Base-by-base conservation (phyloP, 2,113 vertebrate species). In the Pogona vitticeps region DNA sequence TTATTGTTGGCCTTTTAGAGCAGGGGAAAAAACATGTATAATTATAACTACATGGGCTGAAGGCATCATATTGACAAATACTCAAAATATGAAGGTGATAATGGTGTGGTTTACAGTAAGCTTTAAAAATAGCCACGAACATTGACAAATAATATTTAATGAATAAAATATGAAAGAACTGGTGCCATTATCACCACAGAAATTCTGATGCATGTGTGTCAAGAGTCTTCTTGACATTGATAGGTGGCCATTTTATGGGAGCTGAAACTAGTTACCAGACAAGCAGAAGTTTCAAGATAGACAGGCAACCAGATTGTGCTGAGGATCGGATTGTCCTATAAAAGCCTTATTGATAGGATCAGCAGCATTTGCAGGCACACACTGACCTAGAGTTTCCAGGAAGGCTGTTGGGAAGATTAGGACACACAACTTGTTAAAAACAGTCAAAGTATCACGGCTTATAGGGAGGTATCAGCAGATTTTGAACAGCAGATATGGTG, bases 51-150 rank as follows among this genome's bases (percentile, higher is more conserved):
- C 56, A 83, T 85, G 2, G 79, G 0, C 1, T 71, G 83, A 86
- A 91, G 93, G 75, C 89, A 82, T 84, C 89, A 82, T 95, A 97
- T 94, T 93, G 95, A 94, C 92, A 94, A 88, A 92, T 77, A 83
- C 91, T 95, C 89, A 93, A 91, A 85, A 87, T 90, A 88, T 92
- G 81, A 89, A 92, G 88, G 95, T 96, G 94, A 93, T 95, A 93
- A 95, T 95, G 95, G 90, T 92, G 68, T 91, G 86, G 78, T 94
- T 97, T 97, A 95, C 96, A 96, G 95, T 88, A 96, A 97, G 90
- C 88, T 87, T 92, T 94, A 94, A 95, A 96, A 96, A 96, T 94
- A 96, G 92, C 84, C 86, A 86, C 83, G 77, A n/a, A 68, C 73
- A 94, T 87, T 90, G 89, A 92, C 93, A 95, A 92, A 94, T 89